Base-by-base conservation (phyloP, 2,888 invertebrate species). In the Chaitophorus viminalis region DNA sequence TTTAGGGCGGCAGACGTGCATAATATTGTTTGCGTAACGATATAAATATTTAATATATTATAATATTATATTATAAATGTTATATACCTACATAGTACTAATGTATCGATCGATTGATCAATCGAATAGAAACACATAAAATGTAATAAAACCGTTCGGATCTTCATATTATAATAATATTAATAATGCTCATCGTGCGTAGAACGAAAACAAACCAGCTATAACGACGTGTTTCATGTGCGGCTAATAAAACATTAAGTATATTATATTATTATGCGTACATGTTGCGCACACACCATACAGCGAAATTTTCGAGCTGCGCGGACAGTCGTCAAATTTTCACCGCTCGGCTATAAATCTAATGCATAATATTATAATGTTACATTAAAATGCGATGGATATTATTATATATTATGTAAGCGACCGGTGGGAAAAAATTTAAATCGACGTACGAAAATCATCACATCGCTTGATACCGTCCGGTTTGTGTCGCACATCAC, bases 1-100 rank as follows among this genome's bases (percentile, higher is more conserved):
- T 81, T 70, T 31, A 11, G 81, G 81, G 14, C 68, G n/a, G n/a
- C n/a, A 46, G 81, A 46, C 68, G 36, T 14, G 36, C n/a, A n/a
- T n/a, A n/a, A 17, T 17, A 70, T 31, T 70, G 70, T 70, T 70
- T 70, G 60, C 70, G 70, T 70, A 70, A 70, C 70, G 31, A 29
- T 17, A 17, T 25, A 14, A 0, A 31, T 29, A 70, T 29, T 4
- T 68, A 68, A 68, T 11, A 29, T 68, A 46, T 2, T 46, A 29
- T 68, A n/a, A n/a, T n/a, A n/a, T n/a, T n/a, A n/a, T n/a, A n/a
- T n/a, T n/a, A n/a, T n/a, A n/a, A n/a, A n/a, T n/a, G n/a, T n/a
- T n/a, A n/a, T n/a, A n/a, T n/a, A n/a, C n/a, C n/a, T n/a, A n/a
- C n/a, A n/a, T n/a, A n/a, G n/a, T 60, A 25, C 6, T 25, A 14